Evolutionary conservation across 2,888 invertebrate species (phyloP).

Genomic region (Sabatieria punctata): DNA sequence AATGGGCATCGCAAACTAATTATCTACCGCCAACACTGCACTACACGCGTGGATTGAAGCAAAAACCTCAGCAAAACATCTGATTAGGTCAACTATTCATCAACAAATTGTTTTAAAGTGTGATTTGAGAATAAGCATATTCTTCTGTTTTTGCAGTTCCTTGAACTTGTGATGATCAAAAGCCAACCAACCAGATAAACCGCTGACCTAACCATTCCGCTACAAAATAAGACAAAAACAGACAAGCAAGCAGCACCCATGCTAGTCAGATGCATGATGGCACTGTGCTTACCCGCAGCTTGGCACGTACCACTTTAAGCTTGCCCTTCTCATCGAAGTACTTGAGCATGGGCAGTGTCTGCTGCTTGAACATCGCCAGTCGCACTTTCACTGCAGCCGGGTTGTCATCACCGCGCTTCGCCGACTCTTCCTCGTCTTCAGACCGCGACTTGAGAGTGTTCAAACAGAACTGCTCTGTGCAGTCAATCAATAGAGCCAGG

Average conservation of each 20-base stretch:
- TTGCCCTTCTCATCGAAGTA: constrained; percentile 60
- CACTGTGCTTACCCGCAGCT: constrained; percentile 8
- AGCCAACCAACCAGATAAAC: no score
- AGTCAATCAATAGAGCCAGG: constrained; percentile 65
- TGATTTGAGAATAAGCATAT: no score
- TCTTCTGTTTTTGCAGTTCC: no score
- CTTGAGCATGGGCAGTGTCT: constrained; percentile 72
- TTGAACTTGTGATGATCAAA: no score
- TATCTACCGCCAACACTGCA: no score
- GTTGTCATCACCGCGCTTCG: constrained; percentile 61
- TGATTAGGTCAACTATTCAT: no score
- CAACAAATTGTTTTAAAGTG: no score
- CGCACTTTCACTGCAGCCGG: constrained; percentile 65
- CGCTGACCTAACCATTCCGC: background rate
- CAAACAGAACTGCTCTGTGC: constrained; percentile 52
- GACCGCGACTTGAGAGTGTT: constrained; percentile 19
- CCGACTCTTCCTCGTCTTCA: constrained; percentile 5
- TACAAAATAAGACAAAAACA: background rate
- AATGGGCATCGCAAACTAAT: background rate
- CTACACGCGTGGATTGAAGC: no score
- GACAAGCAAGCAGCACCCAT: no score
- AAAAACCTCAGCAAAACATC: no score
- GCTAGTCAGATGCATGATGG: no score
- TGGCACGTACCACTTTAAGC: constrained; percentile 55
- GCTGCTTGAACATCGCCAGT: constrained; percentile 66